A percentile compares a stretch with the other conserved stretches of the same genome.
These are phyloP conservation scores for Parasteatoda lunata DNA, from an alignment of 2,888 invertebrate genomes.

Conservation along the genomic window DNA sequence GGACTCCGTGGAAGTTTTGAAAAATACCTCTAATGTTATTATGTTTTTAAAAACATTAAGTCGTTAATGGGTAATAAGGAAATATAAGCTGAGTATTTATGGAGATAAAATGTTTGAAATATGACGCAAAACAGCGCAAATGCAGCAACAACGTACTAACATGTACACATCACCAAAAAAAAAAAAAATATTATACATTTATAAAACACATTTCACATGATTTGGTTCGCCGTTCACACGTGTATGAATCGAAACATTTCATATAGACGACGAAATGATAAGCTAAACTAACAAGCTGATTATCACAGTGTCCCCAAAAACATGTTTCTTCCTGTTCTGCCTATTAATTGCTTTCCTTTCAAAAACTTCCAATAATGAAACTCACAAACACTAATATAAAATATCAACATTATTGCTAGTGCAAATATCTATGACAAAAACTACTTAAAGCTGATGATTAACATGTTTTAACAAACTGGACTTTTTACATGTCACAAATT, in stretches of 20 bases:
- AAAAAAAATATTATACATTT: slow-evolving; percentile 55
- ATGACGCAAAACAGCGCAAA: slow-evolving; percentile 54
- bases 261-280: slow-evolving; percentile 65
- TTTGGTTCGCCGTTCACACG: slow-evolving; percentile 60
- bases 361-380: slow-evolving; percentile 64
- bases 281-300: slow-evolving; percentile 68
- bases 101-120: slow-evolving; percentile 32
- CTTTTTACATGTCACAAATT: slow-evolving; percentile 66
- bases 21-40: neutral
- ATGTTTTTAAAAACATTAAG: no score
- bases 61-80: neutral
- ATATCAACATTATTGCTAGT: slow-evolving; percentile 68
- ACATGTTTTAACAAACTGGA: slow-evolving; percentile 64
- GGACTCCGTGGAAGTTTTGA: no score
- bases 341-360: slow-evolving; percentile 45
- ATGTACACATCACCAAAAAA: slow-evolving; percentile 60
- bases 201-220: slow-evolving; percentile 65
- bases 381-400: slow-evolving; percentile 68
- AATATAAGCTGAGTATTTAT: slow-evolving; percentile 42
- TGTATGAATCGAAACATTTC: slow-evolving; percentile 57
- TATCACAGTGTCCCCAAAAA: slow-evolving; percentile 69
- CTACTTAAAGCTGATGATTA: slow-evolving; percentile 62
- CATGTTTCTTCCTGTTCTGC: slow-evolving; percentile 65
- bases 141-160: slow-evolving; percentile 64
- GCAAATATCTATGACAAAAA: slow-evolving; percentile 67